Evolutionary conservation across 2,888 invertebrate genomes (phyloP).

Genomic region (Conus canariensis): DNA sequence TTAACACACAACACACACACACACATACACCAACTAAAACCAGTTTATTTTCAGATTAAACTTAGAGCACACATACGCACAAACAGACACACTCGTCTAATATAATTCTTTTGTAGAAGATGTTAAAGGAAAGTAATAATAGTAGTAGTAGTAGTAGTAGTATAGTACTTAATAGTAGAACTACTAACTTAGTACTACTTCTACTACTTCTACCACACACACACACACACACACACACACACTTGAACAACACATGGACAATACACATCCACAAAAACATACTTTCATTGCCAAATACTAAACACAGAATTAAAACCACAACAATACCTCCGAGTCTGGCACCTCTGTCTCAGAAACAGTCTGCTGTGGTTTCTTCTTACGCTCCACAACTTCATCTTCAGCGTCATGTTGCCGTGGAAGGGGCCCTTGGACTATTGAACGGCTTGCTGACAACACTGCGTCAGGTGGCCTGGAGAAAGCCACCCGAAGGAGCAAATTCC

Average conservation of each 20-base stretch:
- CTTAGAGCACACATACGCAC: too few relatives aligned
- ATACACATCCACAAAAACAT: neutral
- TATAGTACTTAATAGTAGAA: too few relatives aligned
- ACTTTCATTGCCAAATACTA: neutral
- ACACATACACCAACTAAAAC: too few relatives aligned
- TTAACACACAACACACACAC: too few relatives aligned
- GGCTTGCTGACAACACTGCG: neutral
- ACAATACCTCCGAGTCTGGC: neutral
- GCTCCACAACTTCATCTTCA: neutral
- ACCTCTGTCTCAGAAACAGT: neutral
- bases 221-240: neutral
- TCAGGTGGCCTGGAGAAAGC: constrained; percentile 51
- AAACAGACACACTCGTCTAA: too few relatives aligned
- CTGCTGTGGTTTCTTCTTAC: neutral
- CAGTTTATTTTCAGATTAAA: too few relatives aligned
- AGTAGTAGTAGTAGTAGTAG: too few relatives aligned
- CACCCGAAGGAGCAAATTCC: constrained; percentile 54
- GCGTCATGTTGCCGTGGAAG: neutral
- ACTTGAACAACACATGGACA: neutral
- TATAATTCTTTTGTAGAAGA: too few relatives aligned
- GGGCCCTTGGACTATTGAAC: neutral
- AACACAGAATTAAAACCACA: neutral
- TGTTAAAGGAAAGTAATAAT: too few relatives aligned
- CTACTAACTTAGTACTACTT: too few relatives aligned
- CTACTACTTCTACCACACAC: too few relatives aligned